Percentiles rank a stretch among this genome's conserved stretches.
These are phyloP conservation scores for Metopia argyrocephala DNA, from an alignment of 2,888 invertebrate species.

Conservation along the genomic window DNA sequence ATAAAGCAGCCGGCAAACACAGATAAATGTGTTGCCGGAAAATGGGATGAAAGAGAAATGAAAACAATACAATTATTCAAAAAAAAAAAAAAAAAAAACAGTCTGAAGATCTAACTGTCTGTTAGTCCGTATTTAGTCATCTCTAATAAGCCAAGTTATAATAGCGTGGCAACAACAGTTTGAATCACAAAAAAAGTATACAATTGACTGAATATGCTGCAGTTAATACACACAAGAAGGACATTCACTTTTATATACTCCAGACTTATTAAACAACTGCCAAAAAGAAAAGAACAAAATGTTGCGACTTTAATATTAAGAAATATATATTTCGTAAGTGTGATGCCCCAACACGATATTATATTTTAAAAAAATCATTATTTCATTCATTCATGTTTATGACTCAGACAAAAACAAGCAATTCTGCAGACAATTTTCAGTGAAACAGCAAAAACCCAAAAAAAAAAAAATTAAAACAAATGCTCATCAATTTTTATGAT, in stretches of 20 bases:
- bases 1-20: constrained; percentile 25
- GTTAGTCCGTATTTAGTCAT: constrained; percentile 12
- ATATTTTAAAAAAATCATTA: constrained; percentile 14
- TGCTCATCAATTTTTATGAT: constrained; percentile 9
- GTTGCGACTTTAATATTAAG: too few species aligned
- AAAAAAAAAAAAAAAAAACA: constrained; percentile 17
- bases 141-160: constrained; percentile 35
- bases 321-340: too few species aligned
- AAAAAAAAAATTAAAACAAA: constrained; percentile 1
- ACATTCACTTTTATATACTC: constrained; percentile 25
- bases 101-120: constrained; percentile 15
- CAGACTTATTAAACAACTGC: neutral
- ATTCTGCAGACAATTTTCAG: too few species aligned
- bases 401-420: constrained; percentile 31
- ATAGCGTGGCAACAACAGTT: constrained; percentile 37
- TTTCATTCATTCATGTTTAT: constrained; percentile 47
- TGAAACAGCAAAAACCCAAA: neutral
- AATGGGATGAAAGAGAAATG: neutral
- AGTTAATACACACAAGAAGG: constrained; percentile 25
- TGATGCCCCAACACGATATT: neutral
- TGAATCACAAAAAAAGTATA: constrained; percentile 19
- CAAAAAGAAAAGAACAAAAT: neutral
- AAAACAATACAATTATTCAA: constrained; percentile 14
- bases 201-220: neutral
- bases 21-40: too few species aligned